These are phyloP conservation scores for Empidonax traillii DNA, from an alignment of 2,113 vertebrate genomes.

Conservation along the genomic window DNA sequence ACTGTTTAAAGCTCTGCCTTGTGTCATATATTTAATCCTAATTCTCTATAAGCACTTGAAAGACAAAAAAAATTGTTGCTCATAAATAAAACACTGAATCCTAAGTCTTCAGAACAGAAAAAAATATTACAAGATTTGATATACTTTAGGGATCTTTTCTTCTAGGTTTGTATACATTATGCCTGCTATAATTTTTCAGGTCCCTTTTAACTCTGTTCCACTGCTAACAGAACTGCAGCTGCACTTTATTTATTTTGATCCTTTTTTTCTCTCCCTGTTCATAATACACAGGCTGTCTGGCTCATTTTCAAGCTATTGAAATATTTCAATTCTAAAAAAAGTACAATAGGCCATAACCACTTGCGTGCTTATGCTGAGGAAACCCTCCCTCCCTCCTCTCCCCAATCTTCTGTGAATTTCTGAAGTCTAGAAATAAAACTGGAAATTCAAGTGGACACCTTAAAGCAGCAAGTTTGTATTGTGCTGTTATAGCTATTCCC, in stretches of 20 bases:
- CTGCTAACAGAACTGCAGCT: slow-evolving; percentile 27
- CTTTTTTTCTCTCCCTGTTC: not conserved
- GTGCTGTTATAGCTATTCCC: not conserved
- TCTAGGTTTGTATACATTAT: not conserved
- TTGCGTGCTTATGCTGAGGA: not conserved
- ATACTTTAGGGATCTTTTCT: not conserved
- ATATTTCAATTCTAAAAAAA: slow-evolving; percentile 28
- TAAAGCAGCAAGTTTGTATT: not conserved
- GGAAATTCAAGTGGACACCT: not conserved
- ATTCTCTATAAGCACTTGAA: not conserved
- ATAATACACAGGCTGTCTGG: slow-evolving; percentile 29
- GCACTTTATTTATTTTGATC: slow-evolving; percentile 49
- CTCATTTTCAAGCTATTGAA: slow-evolving; percentile 49
- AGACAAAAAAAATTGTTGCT: not conserved
- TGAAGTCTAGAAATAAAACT: not conserved
- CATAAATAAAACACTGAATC: not conserved
- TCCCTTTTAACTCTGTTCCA: slow-evolving; percentile 34
- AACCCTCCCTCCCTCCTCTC: not conserved
- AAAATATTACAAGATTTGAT: not conserved
- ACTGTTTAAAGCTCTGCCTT: not conserved
- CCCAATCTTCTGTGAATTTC: not conserved
- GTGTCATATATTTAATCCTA: not conserved
- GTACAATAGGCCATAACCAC: slow-evolving; percentile 29
- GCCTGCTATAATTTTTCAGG: slow-evolving; percentile 9
- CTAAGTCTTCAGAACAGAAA: not conserved